phyloP scores from a whole-genome alignment of 2,113 vertebrate species.

The Triplophysa dalaica region DNA sequence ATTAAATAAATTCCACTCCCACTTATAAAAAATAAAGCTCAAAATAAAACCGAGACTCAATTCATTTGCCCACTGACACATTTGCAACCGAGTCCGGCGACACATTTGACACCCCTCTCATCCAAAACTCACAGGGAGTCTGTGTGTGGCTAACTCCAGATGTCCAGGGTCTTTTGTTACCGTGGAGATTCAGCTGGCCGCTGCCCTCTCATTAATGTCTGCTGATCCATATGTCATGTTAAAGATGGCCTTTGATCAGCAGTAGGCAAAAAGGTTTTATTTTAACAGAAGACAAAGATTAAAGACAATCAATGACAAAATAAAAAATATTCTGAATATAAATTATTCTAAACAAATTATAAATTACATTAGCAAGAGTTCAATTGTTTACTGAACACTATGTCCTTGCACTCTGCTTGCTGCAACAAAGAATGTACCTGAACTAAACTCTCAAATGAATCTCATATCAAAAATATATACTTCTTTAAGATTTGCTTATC shows the following conservation, averaged over 20 bases:
- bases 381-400: background rate
- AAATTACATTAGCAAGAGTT: background rate
- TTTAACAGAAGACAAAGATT: constrained; percentile 41
- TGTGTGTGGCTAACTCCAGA: constrained; percentile 48
- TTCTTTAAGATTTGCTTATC: background rate
- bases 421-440: background rate
- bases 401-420: background rate
- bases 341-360: background rate
- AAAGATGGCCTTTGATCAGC: constrained; percentile 51
- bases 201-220: constrained; percentile 55
- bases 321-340: constrained; percentile 15
- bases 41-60: background rate
- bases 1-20: background rate
- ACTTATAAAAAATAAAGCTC: too few relatives aligned
- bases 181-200: constrained; percentile 53
- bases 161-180: constrained; percentile 53
- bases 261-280: constrained; percentile 26
- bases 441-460: background rate
- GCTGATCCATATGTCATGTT: constrained; percentile 57
- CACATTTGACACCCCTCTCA: constrained; percentile 26
- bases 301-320: constrained; percentile 25
- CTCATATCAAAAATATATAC: background rate
- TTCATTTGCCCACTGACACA: constrained; percentile 29
- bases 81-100: constrained; percentile 17
- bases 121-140: constrained; percentile 50